Percentiles rank a stretch among this genome's conserved stretches.
phyloP scores from a whole-genome alignment of 2,888 invertebrate genomes.

The Catocala fraxini region DNA sequence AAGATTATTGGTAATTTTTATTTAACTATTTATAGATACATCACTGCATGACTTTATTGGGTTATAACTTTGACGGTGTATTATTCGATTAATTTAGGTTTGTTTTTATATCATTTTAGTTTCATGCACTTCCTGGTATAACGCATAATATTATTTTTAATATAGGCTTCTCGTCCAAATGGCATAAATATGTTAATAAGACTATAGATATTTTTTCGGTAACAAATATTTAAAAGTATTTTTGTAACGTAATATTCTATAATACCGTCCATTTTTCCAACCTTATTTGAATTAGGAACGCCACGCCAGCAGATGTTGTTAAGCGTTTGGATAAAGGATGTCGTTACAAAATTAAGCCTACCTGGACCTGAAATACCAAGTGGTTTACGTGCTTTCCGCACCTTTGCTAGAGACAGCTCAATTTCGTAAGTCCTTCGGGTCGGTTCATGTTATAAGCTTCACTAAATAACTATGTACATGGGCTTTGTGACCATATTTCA shows the following conservation, averaged over 20 bases:
- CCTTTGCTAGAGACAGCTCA: constrained; percentile 25
- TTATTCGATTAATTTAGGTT: too few relatives aligned
- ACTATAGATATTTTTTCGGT: not conserved
- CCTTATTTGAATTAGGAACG: constrained; percentile 14
- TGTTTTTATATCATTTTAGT: too few relatives aligned
- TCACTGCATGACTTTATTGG: too few relatives aligned
- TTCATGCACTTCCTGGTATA: too few relatives aligned
- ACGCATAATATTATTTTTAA: too few relatives aligned
- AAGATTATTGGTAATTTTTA: too few relatives aligned
- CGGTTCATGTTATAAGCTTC: constrained; percentile 11
- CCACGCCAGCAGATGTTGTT: constrained; percentile 31
- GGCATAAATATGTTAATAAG: too few relatives aligned
- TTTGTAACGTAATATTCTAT: not conserved
- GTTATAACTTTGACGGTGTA: too few relatives aligned
- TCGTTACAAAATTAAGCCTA: constrained; percentile 40
- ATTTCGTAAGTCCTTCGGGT: constrained; percentile 24
- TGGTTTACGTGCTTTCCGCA: constrained; percentile 13
- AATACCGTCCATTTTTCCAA: not conserved
- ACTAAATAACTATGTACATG: not conserved
- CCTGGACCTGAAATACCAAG: constrained; percentile 27
- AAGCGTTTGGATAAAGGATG: constrained; percentile 34
- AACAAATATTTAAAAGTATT: not conserved
- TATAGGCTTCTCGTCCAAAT: too few relatives aligned
- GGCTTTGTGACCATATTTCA: too few relatives aligned
- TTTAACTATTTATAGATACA: too few relatives aligned